A percentile compares a stretch with the other conserved stretches of the same genome.
phyloP scores from a whole-genome alignment of 2,113 vertebrate genomes.

The Ranitomeya variabilis region DNA sequence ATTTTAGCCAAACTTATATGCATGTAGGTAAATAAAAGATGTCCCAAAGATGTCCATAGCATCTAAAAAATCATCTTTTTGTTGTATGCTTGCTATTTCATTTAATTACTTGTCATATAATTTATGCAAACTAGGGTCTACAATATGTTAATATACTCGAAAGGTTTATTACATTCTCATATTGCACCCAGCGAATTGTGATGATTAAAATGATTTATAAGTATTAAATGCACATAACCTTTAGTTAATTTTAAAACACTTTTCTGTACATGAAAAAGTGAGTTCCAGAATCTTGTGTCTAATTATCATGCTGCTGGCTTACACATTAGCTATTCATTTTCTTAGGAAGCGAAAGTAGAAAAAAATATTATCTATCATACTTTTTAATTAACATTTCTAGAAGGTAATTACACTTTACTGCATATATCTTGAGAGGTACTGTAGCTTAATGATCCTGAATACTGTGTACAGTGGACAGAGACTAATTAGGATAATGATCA shows the following conservation, averaged over 20 bases:
- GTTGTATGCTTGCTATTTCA: not conserved
- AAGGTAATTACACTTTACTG: constrained; percentile 57
- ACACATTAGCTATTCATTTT: constrained; percentile 57
- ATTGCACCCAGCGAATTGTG: constrained; percentile 9
- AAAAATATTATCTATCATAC: constrained; percentile 57
- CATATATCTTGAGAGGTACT: constrained; percentile 57
- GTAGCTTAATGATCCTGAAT: constrained; percentile 57
- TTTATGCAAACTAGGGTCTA: not conserved
- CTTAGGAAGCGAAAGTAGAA: constrained; percentile 48
- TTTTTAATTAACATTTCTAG: constrained; percentile 59
- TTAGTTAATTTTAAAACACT: constrained; percentile 58
- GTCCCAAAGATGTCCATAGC: too few relatives aligned
- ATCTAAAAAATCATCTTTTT: not conserved
- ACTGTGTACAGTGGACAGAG: constrained; percentile 53
- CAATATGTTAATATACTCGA: not conserved
- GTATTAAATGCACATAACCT: constrained; percentile 51
- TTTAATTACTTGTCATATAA: not conserved
- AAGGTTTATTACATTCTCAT: constrained; percentile 16
- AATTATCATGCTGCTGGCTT: constrained; percentile 53
- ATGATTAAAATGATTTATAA: constrained; percentile 55
- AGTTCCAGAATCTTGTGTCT: constrained; percentile 54
- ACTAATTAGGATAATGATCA: constrained; percentile 58
- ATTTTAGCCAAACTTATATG: too few relatives aligned
- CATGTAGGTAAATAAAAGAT: too few relatives aligned
- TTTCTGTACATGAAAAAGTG: constrained; percentile 58